Conservation (phyloP, 2,113 vertebrate genomes). For the Alouatta palliata region DNA sequence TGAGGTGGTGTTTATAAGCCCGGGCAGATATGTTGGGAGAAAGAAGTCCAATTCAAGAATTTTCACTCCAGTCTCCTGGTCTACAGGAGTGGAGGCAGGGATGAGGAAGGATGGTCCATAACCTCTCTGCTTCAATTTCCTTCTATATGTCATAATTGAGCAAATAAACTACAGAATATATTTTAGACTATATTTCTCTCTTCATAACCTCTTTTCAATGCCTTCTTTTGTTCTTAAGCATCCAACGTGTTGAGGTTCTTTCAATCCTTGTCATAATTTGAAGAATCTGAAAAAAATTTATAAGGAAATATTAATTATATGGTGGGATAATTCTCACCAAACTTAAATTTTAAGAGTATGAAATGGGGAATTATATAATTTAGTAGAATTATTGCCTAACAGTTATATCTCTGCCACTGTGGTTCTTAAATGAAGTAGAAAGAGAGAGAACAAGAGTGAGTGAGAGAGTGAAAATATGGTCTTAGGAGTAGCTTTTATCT, state of each 20-base stretch:
- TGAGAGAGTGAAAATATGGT: too few species aligned
- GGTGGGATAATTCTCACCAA: neutral
- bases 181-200: neutral
- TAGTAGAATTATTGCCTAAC: neutral
- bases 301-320: neutral
- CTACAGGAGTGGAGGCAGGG: too few species aligned
- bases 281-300: neutral
- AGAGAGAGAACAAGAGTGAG: too few species aligned
- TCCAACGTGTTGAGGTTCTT: neutral
- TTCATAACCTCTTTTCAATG: neutral
- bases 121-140: neutral
- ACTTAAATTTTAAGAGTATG: neutral
- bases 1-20: rapidly evolving
- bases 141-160: neutral
- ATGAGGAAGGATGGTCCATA: rapidly evolving
- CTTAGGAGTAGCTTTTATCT: neutral
- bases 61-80: neutral
- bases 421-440: neutral
- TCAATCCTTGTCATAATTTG: neutral
- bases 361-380: neutral
- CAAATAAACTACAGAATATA: neutral
- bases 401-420: neutral
- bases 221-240: neutral
- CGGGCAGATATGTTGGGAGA: rapidly evolving
- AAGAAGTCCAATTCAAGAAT: neutral